Conservation (phyloP, 1,140 invertebrate genomes). For the Archegozetes longisetosus region DNA sequence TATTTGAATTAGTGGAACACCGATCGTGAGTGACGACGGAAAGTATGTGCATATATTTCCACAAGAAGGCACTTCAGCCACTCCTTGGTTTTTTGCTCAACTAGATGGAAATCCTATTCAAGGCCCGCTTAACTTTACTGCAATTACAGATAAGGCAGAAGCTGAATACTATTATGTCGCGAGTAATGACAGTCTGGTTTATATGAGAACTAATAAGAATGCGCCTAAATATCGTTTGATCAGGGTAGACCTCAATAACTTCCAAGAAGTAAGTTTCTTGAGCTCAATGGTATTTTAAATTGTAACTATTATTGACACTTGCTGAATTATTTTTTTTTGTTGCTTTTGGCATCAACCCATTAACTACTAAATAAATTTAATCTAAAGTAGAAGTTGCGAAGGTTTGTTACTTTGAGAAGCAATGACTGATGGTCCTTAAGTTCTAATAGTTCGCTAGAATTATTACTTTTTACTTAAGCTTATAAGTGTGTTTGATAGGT, state of each 20-base stretch:
- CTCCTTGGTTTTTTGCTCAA: slow-evolving; percentile 65
- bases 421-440: too few species aligned
- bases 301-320: too few species aligned
- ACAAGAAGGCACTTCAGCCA: slow-evolving; percentile 68
- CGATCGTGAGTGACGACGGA: slow-evolving; percentile 54
- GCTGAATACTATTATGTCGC: slow-evolving; percentile 91
- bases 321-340: too few species aligned
- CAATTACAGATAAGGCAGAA: slow-evolving; percentile 73
- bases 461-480: too few species aligned
- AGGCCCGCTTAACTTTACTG: slow-evolving; percentile 36
- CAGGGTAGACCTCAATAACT: slow-evolving; percentile 52
- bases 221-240: slow-evolving; percentile 86
- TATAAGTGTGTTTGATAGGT: too few species aligned
- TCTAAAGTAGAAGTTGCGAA: too few species aligned
- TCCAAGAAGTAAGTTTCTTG: background rate
- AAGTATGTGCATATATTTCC: slow-evolving; percentile 64
- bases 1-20: slow-evolving; percentile 27
- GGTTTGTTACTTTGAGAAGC: too few species aligned
- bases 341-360: too few species aligned
- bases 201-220: slow-evolving; percentile 84
- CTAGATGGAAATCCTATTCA: slow-evolving; percentile 12
- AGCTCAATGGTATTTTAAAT: background rate
- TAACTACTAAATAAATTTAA: too few species aligned
- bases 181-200: slow-evolving; percentile 61
- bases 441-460: too few species aligned